Evolutionary conservation across 2,888 invertebrate genomes (phyloP), one percentile per base, ranked within the genome.

Genomic region (Drosophila mimica): DNA sequence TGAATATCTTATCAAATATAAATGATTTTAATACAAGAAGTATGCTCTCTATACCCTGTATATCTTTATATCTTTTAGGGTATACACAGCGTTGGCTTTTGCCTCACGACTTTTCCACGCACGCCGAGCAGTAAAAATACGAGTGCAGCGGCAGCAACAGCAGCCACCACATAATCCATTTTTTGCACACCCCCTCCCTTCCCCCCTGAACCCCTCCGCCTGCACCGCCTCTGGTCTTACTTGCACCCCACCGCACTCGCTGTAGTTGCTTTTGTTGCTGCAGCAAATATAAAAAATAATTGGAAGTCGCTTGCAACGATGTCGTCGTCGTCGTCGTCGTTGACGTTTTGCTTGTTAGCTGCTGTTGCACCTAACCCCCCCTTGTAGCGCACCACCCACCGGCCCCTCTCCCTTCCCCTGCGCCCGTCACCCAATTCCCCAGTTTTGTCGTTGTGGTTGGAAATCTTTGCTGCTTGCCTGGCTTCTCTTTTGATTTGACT

Each of bases 241-340:
- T 31, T 28, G 59, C 54, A 49, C 48, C 51, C 15, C 33, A 8
- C 15, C 13, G 15, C 11, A 49, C 15, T 2, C n/a, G 36, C 46
- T 63, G 56, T 69, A 69, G 73, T 67, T 76, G 80, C 85, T 82
- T 82, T 89, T 88, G 89, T 85, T 85, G 83, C 82, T 78, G 87
- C 82, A 70, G 38, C 79, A 88, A 87, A 88, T 88, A 87, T 88
- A 87, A 87, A 87, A 87, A 87, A 87, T 87, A 87, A 87, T 87
- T 87, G 87, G 87, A 89, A 88, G 87, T 87, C 79, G 88, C 84
- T 81, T 83, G 88, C 85, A 85, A 88, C 83, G 84, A 75, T 71
- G 78, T 73, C 58, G 75, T 67, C 59, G 79, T 68, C 36, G 36
- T 52, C 33, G 30, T 58, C 56, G 68, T 65, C 73, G 79, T 83